These are phyloP conservation scores for Leucania comma DNA, from an alignment of 2,888 invertebrate genomes.

Conservation along the genomic window DNA sequence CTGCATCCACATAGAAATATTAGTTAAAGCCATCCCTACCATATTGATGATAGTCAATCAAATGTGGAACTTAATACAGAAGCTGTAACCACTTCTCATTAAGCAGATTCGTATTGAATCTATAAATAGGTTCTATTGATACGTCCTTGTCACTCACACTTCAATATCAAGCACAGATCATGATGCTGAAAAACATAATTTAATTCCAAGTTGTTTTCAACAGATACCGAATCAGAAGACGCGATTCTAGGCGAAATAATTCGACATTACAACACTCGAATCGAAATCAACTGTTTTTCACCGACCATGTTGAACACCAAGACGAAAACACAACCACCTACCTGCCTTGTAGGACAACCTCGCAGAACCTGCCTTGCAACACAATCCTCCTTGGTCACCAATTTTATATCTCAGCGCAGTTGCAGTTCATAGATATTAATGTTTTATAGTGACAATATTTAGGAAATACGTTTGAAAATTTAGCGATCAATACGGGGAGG, in stretches of 20 bases:
- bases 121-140: slow-evolving; percentile 42
- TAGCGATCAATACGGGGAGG: slow-evolving; percentile 86
- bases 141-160: slow-evolving; percentile 31
- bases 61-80: neutral
- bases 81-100: neutral
- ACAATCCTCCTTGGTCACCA: neutral
- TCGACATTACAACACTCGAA: slow-evolving; percentile 17
- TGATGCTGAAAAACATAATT: neutral
- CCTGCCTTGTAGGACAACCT: slow-evolving; percentile 25
- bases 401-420: slow-evolving; percentile 22
- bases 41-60: neutral
- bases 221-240: neutral
- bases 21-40: neutral
- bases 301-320: neutral
- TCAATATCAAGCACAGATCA: neutral
- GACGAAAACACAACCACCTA: slow-evolving; percentile 25
- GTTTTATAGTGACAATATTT: slow-evolving; percentile 80
- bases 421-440: slow-evolving; percentile 49
- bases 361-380: neutral
- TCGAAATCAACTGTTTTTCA: slow-evolving; percentile 10
- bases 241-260: neutral
- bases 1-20: neutral
- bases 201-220: neutral
- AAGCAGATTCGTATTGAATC: slow-evolving; percentile 7
- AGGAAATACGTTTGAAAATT: slow-evolving; percentile 83